Conservation (phyloP, 2,797 vertebrate genomes). For the Tinamus major region DNA sequence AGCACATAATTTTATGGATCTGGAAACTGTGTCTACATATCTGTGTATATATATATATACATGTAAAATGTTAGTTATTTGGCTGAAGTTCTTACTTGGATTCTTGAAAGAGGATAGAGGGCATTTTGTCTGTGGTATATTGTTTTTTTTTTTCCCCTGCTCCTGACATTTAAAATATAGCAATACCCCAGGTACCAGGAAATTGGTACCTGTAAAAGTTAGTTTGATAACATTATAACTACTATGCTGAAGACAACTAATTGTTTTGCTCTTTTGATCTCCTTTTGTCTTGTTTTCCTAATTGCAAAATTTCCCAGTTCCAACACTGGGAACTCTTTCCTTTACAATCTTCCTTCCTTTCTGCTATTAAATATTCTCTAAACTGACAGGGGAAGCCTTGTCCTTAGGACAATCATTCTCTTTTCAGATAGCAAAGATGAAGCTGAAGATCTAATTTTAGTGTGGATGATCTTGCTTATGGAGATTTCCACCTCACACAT, state of each 20-base stretch:
- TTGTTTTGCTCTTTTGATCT: not conserved
- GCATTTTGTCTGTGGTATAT: not conserved
- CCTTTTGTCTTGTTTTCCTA: not conserved
- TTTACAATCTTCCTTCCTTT: not conserved
- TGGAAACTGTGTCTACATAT: not conserved
- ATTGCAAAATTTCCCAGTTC: not conserved
- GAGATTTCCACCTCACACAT: not conserved
- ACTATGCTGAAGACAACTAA: not conserved
- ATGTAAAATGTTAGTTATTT: not conserved
- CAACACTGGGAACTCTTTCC: not conserved
- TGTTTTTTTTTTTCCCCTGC: not conserved
- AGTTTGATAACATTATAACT: not conserved
- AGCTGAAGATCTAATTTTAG: not conserved
- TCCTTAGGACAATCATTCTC: not conserved
- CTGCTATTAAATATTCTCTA: not conserved
- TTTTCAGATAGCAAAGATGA: not conserved
- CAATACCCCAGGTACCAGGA: not conserved
- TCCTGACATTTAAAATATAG: fast-evolving
- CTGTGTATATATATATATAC: not conserved
- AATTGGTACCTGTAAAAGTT: not conserved
- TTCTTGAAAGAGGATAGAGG: fast-evolving
- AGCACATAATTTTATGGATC: not conserved
- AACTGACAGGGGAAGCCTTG: not conserved
- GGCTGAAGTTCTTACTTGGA: not conserved
- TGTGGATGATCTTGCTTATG: not conserved